Conservation (phyloP, 2,113 vertebrate genomes). For the Noturus placidus region DNA sequence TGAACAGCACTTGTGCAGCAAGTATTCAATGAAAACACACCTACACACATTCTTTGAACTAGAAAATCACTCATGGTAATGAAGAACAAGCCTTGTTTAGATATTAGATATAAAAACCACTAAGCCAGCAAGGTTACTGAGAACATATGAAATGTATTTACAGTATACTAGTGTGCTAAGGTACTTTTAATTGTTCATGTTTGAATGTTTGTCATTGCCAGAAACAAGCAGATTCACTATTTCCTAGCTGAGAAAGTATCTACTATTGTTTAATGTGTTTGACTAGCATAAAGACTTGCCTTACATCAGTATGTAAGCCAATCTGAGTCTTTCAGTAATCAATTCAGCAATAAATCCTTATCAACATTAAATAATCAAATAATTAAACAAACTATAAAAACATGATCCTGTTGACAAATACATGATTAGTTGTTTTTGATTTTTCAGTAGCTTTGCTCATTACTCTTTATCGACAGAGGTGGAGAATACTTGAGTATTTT, state of each 20-base stretch:
- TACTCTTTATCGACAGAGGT: background rate
- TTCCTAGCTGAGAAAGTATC: background rate
- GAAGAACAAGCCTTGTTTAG: conserved; percentile 7
- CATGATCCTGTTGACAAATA: background rate
- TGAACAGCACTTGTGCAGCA: conserved; percentile 1
- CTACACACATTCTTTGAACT: conserved; percentile 18
- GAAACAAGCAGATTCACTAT: background rate
- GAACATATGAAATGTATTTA: conserved; percentile 8
- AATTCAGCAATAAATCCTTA: background rate
- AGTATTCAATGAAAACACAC: conserved; percentile 25
- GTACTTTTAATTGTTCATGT: background rate
- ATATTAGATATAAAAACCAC: conserved; percentile 16
- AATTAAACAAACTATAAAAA: background rate
- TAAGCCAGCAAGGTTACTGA: conserved; percentile 10
- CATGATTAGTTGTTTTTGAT: background rate
- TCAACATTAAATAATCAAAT: background rate
- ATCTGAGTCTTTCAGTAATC: background rate
- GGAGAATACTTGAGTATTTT: background rate
- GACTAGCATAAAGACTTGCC: background rate
- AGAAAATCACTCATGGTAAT: conserved; percentile 24
- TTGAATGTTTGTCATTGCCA: background rate
- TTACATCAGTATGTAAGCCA: background rate
- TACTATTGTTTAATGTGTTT: background rate
- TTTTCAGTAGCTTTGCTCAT: background rate
- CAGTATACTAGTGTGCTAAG: no score